Evolutionary conservation across 2,797 vertebrate species (phyloP), one percentile per base, ranked within the genome.

Genomic region (Chelon labrosus): DNA sequence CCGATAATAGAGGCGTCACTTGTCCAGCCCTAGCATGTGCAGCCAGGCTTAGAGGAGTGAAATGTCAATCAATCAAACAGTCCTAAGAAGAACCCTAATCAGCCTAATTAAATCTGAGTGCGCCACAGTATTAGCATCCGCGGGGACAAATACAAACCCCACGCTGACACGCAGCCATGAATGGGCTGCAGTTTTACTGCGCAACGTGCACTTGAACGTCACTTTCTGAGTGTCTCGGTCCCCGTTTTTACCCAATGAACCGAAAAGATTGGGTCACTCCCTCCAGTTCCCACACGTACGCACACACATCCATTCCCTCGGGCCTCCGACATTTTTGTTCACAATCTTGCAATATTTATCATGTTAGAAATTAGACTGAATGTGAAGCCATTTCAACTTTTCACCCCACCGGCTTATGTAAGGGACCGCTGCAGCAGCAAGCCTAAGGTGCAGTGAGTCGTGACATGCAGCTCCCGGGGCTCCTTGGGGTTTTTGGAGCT

Each of bases 311-410:
- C 22, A 59, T 52, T 64, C 64, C 80, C 70, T 42, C 35, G 22
- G 46, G 70, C 59, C 37, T 57, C 46, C 20, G n/a, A 57, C 27
- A 42, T 22, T 65, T 52, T 53, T 52, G 16, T 31, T 74, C 58
- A 47, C 42, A 19, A 70, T 65, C 53, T 68, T 31, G n/a, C 54
- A 35, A 35, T 58, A 79, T 64, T 71, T 38, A 70, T 73, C 46
- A 58, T 35, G 16, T 50, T 72, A 13, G 2, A 79, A 73, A 76
- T 63, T 31, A 63, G n/a, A 42, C 13, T 65, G 41, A 68, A 77
- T 59, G n/a, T 64, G 64, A 59, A 35, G 25, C 62, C 16, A 62
- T 57, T 65, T 85, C 10, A 82, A 78, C 78, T 82, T 78, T 77
- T 77, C 69, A 84, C 73, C 65, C 44, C 27, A 1, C 0, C 17